Evolutionary conservation across 2,888 invertebrate genomes (phyloP).

Genomic region (Bombylius major): DNA sequence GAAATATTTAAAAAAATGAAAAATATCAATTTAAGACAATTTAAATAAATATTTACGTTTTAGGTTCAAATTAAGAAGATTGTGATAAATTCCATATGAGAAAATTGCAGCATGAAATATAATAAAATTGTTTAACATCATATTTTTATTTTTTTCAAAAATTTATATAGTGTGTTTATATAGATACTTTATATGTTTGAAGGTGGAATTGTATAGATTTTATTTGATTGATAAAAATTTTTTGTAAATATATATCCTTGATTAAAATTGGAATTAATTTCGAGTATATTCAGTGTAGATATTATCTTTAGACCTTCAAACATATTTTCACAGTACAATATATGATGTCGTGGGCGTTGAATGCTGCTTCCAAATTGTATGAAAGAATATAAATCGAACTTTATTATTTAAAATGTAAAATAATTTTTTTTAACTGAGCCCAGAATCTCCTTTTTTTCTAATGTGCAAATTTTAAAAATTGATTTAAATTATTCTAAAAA

Average conservation of each 20-base stretch:
- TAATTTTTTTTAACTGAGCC: too few relatives aligned
- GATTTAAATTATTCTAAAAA: too few relatives aligned
- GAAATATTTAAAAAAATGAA: neutral
- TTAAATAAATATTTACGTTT: slow-evolving; percentile 1
- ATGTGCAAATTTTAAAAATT: too few relatives aligned
- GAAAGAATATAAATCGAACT: too few relatives aligned
- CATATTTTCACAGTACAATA: slow-evolving; percentile 4
- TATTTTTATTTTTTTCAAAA: neutral
- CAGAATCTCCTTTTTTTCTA: too few relatives aligned
- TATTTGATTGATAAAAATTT: too few relatives aligned
- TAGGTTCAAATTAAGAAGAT: neutral
- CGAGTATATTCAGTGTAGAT: too few relatives aligned
- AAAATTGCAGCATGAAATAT: slow-evolving; percentile 15
- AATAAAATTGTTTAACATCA: slow-evolving; percentile 8
- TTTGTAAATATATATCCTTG: too few relatives aligned
- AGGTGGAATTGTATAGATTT: neutral
- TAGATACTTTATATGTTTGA: neutral
- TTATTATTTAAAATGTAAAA: too few relatives aligned
- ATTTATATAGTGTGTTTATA: neutral
- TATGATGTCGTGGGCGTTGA: slow-evolving; percentile 8
- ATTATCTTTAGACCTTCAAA: neutral
- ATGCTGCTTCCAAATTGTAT: neutral
- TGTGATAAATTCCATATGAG: neutral
- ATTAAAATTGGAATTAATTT: too few relatives aligned
- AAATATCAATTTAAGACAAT: neutral